A percentile compares a stretch with the other conserved stretches of the same genome.
Conservation (phyloP, 92 coral and sea anemone species). For the Epizoanthus ramosus region DNA sequence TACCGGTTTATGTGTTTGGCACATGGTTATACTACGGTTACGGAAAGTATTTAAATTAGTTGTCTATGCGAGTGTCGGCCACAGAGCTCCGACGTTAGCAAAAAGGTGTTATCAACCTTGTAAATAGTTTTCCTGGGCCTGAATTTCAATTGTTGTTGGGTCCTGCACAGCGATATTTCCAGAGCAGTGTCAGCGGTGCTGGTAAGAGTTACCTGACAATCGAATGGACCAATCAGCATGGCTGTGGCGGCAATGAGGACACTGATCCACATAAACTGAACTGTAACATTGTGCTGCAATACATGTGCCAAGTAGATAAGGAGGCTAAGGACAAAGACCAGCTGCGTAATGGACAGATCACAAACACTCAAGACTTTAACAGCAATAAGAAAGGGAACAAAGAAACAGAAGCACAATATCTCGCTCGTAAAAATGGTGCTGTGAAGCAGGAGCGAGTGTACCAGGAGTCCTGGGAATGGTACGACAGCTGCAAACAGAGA, state of each 20-base stretch:
- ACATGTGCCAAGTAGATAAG: slow-evolving; percentile 77
- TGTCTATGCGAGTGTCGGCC: too few species aligned
- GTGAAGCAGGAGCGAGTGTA: slow-evolving; percentile 62
- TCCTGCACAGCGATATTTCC: slow-evolving; percentile 66
- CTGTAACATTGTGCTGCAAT: slow-evolving; percentile 86
- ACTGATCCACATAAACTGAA: slow-evolving; percentile 92
- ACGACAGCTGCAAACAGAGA: slow-evolving; percentile 84
- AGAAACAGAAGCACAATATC: slow-evolving; percentile 58
- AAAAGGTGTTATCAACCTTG: background rate
- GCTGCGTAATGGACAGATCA: slow-evolving; percentile 78
- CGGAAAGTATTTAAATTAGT: too few species aligned
- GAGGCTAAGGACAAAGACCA: slow-evolving; percentile 45
- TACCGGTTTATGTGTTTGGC: too few species aligned
- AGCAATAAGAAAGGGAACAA: slow-evolving; percentile 32
- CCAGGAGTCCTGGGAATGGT: slow-evolving; percentile 96
- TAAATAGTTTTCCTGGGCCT: background rate
- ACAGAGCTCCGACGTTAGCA: too few species aligned
- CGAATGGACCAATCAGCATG: slow-evolving; percentile 99
- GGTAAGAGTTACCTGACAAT: slow-evolving; percentile 86
- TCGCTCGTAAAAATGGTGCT: slow-evolving; percentile 57
- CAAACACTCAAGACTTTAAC: slow-evolving; percentile 78
- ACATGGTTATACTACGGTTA: too few species aligned
- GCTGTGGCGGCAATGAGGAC: slow-evolving; percentile 94
- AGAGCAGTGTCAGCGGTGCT: slow-evolving; percentile 61
- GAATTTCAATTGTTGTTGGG: too few species aligned